These are phyloP conservation scores for Amphiura filiformis DNA, from an alignment of 35 echinoderm and acorn worm species.

Conservation along the genomic window DNA sequence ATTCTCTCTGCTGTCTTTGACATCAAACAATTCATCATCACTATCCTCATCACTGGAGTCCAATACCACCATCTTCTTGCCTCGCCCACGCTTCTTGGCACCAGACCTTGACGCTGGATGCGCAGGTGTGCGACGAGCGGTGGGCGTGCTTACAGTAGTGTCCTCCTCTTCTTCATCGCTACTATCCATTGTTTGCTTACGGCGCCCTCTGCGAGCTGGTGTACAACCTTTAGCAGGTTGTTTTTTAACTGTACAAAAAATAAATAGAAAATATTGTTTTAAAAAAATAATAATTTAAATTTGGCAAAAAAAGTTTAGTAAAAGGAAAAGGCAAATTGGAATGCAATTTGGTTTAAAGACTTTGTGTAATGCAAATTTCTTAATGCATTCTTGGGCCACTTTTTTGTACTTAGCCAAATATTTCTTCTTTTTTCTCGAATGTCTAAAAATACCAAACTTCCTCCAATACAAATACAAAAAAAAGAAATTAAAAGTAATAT, in stretches of 20 bases:
- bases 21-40: slow-evolving; percentile 71
- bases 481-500: too few species aligned
- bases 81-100: slow-evolving; percentile 29
- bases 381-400: not conserved
- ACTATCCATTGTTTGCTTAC: not conserved
- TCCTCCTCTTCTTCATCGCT: slow-evolving; percentile 46
- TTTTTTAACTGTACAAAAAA: slow-evolving; percentile 24
- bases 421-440: not conserved
- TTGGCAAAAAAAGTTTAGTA: not conserved
- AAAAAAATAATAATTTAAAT: not conserved
- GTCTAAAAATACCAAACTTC: not conserved
- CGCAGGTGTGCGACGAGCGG: slow-evolving; percentile 24
- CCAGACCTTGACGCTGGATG: slow-evolving; percentile 23
- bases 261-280: not conserved
- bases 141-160: not conserved
- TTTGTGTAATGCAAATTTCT: not conserved
- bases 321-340: too few species aligned
- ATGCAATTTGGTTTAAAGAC: too few species aligned
- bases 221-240: not conserved
- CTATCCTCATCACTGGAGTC: slow-evolving; percentile 82
- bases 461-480: too few species aligned
- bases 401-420: not conserved
- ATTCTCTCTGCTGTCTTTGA: not conserved
- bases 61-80: slow-evolving; percentile 43
- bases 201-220: not conserved